Evolutionary conservation across 2,797 vertebrate species (phyloP).

Genomic region (Rhyacichthys aspro): DNA sequence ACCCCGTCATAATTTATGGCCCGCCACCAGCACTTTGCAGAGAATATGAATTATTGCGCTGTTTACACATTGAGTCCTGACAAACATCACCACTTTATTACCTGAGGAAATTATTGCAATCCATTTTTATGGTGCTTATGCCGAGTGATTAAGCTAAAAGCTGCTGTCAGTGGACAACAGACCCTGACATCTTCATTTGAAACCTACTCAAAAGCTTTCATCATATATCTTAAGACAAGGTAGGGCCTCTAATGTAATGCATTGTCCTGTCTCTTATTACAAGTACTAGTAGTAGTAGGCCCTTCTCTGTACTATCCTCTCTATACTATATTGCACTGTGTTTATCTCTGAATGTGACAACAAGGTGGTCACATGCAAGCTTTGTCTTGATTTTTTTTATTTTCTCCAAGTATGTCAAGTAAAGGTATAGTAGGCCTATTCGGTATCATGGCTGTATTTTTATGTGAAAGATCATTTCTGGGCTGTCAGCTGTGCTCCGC

Average conservation of each 20-base stretch:
- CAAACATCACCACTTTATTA: constrained; percentile 79
- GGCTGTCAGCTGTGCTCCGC: constrained; percentile 70
- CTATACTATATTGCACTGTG: too few relatives aligned
- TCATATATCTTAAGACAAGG: constrained; percentile 42
- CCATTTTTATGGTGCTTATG: constrained; percentile 71
- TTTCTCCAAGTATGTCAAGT: too few relatives aligned
- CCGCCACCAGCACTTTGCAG: constrained; percentile 63
- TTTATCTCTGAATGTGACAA: too few relatives aligned
- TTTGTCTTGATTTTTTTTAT: too few relatives aligned
- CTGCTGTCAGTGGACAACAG: constrained; percentile 64
- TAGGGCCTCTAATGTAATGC: not conserved
- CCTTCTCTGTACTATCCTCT: too few relatives aligned
- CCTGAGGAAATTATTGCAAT: constrained; percentile 70
- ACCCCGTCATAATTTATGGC: constrained; percentile 54
- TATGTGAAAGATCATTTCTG: constrained; percentile 76
- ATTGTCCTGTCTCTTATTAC: constrained; percentile 9
- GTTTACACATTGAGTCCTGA: constrained; percentile 72
- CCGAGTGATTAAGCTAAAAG: constrained; percentile 81
- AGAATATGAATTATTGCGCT: constrained; percentile 69
- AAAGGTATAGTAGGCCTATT: too few relatives aligned
- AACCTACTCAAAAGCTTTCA: constrained; percentile 19
- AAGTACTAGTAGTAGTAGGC: too few relatives aligned
- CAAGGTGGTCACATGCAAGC: too few relatives aligned
- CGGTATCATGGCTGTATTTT: constrained; percentile 31
- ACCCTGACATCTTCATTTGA: constrained; percentile 55